A percentile compares a stretch with the other conserved stretches of the same genome.
Evolutionary conservation across 2,888 invertebrate species (phyloP).

Genomic region (Perdita meconis): DNA sequence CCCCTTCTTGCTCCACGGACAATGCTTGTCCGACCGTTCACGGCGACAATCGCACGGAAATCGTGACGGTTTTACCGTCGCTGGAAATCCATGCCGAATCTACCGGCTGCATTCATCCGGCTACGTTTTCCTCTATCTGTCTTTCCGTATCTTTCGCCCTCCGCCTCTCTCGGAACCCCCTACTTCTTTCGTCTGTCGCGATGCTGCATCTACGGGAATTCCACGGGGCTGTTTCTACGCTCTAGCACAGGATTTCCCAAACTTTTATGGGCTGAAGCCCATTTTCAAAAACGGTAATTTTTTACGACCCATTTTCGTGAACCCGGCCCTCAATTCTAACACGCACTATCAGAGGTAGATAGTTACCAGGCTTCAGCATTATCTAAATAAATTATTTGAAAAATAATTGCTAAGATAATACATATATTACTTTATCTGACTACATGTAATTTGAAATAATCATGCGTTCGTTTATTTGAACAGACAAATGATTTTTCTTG

Average conservation of each 20-base stretch:
- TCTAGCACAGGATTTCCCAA: conserved; percentile 7
- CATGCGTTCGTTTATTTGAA: no score
- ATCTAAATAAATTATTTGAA: no score
- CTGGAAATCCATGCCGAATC: conserved; percentile 78
- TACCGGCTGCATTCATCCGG: conserved; percentile 69
- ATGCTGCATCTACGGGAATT: conserved; percentile 2
- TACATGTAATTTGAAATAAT: no score
- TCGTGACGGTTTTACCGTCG: conserved; percentile 81
- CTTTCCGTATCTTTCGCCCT: conserved; percentile 51
- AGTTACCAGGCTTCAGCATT: no score
- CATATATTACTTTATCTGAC: no score
- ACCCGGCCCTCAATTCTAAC: no score
- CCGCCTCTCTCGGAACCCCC: conserved; percentile 2
- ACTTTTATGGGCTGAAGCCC: no score
- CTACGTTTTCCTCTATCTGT: conserved; percentile 60
- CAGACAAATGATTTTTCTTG: no score
- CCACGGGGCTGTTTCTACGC: conserved; percentile 18
- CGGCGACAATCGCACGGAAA: conserved; percentile 74
- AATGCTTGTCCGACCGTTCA: conserved; percentile 75
- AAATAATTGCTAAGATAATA: no score
- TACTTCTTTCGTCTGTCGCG: background rate
- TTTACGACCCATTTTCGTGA: no score
- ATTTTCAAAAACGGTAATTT: no score
- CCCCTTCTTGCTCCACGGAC: conserved; percentile 71
- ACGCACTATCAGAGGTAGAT: no score